These are phyloP conservation scores for Chaitophorus viminalis DNA, from an alignment of 2,888 invertebrate genomes.

Conservation along the genomic window DNA sequence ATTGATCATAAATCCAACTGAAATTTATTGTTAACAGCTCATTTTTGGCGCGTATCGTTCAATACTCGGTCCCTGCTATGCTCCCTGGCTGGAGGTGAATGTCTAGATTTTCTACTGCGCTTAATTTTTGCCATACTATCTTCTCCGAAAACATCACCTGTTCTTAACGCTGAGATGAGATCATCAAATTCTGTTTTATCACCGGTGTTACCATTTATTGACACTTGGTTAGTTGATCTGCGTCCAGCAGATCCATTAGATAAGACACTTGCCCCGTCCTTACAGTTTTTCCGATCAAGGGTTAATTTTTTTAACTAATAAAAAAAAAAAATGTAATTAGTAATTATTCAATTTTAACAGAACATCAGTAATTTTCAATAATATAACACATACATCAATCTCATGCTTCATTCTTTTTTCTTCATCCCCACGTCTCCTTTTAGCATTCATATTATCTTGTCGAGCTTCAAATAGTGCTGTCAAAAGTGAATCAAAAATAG, in stretches of 20 bases:
- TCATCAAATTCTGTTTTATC: conserved; percentile 87
- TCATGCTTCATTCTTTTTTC: conserved; percentile 88
- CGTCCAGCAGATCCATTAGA: conserved; percentile 43
- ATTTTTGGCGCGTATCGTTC: conserved; percentile 62
- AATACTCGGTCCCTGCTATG: conserved; percentile 73
- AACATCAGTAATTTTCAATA: neutral
- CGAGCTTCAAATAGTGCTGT: conserved; percentile 83
- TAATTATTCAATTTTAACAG: too few species aligned
- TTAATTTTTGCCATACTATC: conserved; percentile 90
- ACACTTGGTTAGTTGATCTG: conserved; percentile 36
- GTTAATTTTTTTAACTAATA: conserved; percentile 82
- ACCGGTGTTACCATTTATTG: conserved; percentile 63
- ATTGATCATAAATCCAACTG: conserved; percentile 4
- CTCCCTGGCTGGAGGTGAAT: conserved; percentile 76
- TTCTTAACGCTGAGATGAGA: conserved; percentile 90
- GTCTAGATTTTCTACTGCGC: conserved; percentile 77
- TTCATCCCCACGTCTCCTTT: conserved; percentile 86
- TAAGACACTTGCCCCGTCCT: conserved; percentile 71
- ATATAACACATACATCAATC: conserved; percentile 73
- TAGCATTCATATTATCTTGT: conserved; percentile 87
- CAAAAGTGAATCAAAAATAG: conserved; percentile 89
- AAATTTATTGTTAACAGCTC: neutral
- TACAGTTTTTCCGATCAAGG: conserved; percentile 84
- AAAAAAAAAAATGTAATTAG: conserved; percentile 49
- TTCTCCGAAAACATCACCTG: conserved; percentile 95